A percentile compares a stretch with the other conserved stretches of the same genome.
Conservation (phyloP, 2,888 invertebrate genomes). For the Acleris laterana region DNA sequence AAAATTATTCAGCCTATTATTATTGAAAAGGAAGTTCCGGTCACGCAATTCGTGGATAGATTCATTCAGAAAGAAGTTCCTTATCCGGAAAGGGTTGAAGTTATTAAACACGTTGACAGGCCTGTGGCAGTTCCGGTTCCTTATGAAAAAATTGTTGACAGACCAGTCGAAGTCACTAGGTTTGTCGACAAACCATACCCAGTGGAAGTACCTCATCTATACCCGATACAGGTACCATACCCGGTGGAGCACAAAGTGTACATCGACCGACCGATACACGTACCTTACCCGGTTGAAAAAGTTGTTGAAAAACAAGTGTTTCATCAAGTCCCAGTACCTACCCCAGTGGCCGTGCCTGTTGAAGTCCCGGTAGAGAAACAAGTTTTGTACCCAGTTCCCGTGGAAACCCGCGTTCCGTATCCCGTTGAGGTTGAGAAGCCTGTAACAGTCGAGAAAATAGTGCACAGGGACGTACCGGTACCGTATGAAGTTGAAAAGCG, state of each 20-base stretch:
- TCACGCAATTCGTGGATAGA: constrained; percentile 74
- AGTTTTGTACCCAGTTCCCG: constrained; percentile 64
- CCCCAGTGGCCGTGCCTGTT: constrained; percentile 71
- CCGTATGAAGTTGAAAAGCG: constrained; percentile 82
- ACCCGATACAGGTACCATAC: constrained; percentile 69
- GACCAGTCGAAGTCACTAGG: constrained; percentile 77
- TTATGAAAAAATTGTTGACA: constrained; percentile 82
- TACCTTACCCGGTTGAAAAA: constrained; percentile 80
- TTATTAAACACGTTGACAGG: constrained; percentile 68
- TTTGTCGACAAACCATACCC: constrained; percentile 85
- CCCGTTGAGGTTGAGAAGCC: constrained; percentile 75
- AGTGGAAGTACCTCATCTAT: constrained; percentile 73
- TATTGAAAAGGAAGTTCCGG: constrained; percentile 75
- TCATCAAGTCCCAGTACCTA: constrained; percentile 70
- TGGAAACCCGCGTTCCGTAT: constrained; percentile 72
- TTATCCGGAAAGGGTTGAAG: constrained; percentile 68
- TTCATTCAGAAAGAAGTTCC: constrained; percentile 75
- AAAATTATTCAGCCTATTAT: constrained; percentile 76
- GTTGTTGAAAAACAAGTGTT: constrained; percentile 79
- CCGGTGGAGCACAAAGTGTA: constrained; percentile 81
- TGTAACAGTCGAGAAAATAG: constrained; percentile 63
- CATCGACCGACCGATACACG: constrained; percentile 77
- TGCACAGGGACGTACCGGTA: constrained; percentile 75
- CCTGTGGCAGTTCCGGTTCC: constrained; percentile 73
- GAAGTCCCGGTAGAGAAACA: constrained; percentile 68